Conservation (phyloP, 1,140 invertebrate genomes). For the Procambarus clarkii region DNA sequence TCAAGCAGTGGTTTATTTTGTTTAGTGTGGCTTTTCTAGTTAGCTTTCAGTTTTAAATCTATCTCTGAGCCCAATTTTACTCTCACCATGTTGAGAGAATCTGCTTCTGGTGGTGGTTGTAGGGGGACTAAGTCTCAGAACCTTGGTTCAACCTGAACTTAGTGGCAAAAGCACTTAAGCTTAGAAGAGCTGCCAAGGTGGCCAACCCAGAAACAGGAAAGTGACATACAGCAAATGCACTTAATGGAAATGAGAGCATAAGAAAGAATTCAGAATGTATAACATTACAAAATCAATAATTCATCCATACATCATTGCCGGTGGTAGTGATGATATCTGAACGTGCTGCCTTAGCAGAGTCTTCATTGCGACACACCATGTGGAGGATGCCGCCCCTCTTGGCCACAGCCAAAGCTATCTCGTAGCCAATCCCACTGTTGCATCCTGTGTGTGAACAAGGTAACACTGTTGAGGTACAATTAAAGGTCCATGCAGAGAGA, state of each 20-base stretch:
- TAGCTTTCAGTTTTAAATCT: too few species aligned
- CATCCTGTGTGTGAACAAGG: slow-evolving; percentile 73
- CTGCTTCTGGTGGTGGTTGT: too few species aligned
- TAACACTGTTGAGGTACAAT: neutral
- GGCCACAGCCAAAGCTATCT: slow-evolving; percentile 74
- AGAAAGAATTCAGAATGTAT: neutral
- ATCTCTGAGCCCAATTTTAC: too few species aligned
- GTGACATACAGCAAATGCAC: neutral
- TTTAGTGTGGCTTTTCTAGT: too few species aligned
- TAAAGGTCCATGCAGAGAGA: too few species aligned
- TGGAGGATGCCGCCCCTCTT: slow-evolving; percentile 77
- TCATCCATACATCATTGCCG: slow-evolving; percentile 66
- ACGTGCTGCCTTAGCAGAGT: slow-evolving; percentile 73
- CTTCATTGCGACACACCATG: slow-evolving; percentile 77
- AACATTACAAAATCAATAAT: neutral
- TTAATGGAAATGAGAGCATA: neutral
- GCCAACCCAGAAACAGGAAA: neutral
- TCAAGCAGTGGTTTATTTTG: too few species aligned
- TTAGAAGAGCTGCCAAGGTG: too few species aligned
- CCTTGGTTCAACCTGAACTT: too few species aligned
- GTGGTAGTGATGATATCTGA: slow-evolving; percentile 62
- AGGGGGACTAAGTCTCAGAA: too few species aligned
- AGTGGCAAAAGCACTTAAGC: too few species aligned
- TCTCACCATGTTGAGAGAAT: too few species aligned
- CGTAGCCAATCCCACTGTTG: slow-evolving; percentile 77